A percentile compares a stretch with the other conserved stretches of the same genome.
phyloP scores from a whole-genome alignment of 2,888 invertebrate genomes.

The Apocheima hispidaria region DNA sequence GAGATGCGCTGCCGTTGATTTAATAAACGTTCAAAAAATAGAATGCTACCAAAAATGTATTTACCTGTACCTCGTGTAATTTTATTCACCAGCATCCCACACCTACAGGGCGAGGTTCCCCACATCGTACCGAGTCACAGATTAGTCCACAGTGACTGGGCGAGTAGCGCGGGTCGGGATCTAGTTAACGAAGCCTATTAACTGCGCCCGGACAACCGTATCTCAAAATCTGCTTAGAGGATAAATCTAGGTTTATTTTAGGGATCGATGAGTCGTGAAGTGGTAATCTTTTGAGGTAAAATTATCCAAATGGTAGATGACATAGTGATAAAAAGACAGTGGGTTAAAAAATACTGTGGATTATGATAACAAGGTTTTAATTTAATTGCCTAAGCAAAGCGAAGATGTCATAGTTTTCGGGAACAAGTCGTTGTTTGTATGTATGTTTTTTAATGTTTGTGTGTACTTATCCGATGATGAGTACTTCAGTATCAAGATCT shows the following conservation, averaged over 20 bases:
- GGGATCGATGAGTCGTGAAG: constrained; percentile 5
- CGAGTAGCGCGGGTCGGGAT: constrained; percentile 54
- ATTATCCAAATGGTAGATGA: too few species aligned
- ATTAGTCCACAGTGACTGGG: constrained; percentile 30
- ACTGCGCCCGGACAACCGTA: constrained; percentile 51
- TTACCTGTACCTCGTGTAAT: neutral
- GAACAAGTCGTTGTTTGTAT: too few species aligned
- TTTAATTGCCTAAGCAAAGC: too few species aligned
- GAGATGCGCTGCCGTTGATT: too few species aligned
- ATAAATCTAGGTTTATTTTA: constrained; percentile 51
- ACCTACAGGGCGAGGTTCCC: constrained; percentile 36
- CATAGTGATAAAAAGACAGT: too few species aligned
- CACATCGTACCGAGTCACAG: constrained; percentile 31
- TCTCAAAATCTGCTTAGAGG: constrained; percentile 63
- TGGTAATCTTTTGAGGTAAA: neutral
- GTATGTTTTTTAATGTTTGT: too few species aligned
- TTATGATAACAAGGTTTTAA: too few species aligned
- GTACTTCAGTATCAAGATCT: too few species aligned
- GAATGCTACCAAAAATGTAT: neutral
- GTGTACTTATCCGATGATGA: too few species aligned
- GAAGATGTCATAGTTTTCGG: too few species aligned
- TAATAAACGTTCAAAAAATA: neutral
- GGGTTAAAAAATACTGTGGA: too few species aligned
- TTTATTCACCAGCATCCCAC: constrained; percentile 4
- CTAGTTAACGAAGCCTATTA: constrained; percentile 70